Evolutionary conservation across 1,140 invertebrate species (phyloP).

Genomic region (Plutomurus gul): DNA sequence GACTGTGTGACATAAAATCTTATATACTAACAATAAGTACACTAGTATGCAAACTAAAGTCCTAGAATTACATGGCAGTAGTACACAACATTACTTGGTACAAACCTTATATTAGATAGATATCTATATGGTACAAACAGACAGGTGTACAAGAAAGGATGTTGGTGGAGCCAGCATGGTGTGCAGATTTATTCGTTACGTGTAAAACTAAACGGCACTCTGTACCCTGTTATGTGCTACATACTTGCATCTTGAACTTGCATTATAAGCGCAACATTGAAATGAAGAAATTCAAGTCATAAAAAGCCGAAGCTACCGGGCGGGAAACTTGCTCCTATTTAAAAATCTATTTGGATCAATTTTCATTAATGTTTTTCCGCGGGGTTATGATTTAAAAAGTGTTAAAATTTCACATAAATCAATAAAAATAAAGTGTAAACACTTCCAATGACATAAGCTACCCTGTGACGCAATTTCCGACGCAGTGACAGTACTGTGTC

Average conservation of each 20-base stretch:
- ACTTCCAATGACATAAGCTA: neutral
- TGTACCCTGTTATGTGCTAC: neutral
- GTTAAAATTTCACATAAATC: neutral
- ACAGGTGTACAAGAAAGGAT: too few relatives aligned
- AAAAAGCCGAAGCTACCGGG: neutral
- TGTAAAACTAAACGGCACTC: too few relatives aligned
- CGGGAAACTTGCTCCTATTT: neutral
- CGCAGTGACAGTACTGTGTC: too few relatives aligned
- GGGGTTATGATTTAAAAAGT: neutral
- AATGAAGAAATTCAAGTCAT: neutral
- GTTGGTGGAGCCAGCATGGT: too few relatives aligned
- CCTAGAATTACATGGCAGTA: too few relatives aligned
- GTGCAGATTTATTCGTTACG: too few relatives aligned
- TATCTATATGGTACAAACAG: too few relatives aligned
- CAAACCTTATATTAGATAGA: too few relatives aligned
- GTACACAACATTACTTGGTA: too few relatives aligned
- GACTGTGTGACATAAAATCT: too few relatives aligned
- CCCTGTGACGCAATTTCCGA: neutral
- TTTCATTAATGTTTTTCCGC: neutral
- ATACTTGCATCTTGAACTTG: neutral
- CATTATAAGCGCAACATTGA: neutral
- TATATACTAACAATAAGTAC: too few relatives aligned
- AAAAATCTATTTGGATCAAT: neutral
- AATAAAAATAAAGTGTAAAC: neutral
- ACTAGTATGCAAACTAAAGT: too few relatives aligned